A percentile compares a stretch with the other conserved stretches of the same genome.
Evolutionary conservation across 2,113 vertebrate genomes (phyloP).

Genomic region (Crotalus viridis): DNA sequence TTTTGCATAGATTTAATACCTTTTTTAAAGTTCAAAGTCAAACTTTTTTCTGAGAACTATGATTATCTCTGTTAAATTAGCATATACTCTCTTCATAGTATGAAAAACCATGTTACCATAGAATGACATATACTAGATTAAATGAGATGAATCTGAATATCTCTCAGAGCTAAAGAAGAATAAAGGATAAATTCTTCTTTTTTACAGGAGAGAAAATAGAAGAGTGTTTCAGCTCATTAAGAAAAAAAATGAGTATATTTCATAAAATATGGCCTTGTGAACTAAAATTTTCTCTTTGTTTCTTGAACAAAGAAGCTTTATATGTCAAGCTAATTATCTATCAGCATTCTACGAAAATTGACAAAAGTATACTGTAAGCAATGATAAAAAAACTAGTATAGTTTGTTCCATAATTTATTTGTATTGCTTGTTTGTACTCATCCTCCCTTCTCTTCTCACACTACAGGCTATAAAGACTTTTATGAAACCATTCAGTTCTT

Average conservation of each 20-base stretch:
- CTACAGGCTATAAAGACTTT: not conserved
- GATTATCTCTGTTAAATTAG: conserved; percentile 7
- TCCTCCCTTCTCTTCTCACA: conserved; percentile 21
- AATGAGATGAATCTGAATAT: conserved; percentile 48
- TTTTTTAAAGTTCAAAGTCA: not conserved
- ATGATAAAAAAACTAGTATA: conserved; percentile 48
- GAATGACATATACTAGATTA: conserved; percentile 15
- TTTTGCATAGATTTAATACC: not conserved
- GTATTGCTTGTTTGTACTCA: conserved; percentile 7
- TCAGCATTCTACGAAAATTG: conserved; percentile 46
- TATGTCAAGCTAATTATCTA: conserved; percentile 58
- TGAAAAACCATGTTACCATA: conserved; percentile 33
- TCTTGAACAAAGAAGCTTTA: conserved; percentile 55
- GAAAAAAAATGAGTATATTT: conserved; percentile 51
- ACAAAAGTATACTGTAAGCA: conserved; percentile 43
- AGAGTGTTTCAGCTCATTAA: conserved; percentile 40
- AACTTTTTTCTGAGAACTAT: not conserved
- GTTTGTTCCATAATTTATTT: conserved; percentile 41
- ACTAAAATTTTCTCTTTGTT: conserved; percentile 58
- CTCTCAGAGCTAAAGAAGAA: conserved; percentile 27
- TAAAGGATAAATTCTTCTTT: conserved; percentile 24
- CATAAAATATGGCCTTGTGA: conserved; percentile 57
- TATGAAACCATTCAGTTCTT: not conserved
- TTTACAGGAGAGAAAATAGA: conserved; percentile 26
- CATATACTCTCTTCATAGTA: conserved; percentile 23